Evolutionary conservation across 2,888 invertebrate genomes (phyloP).

Genomic region (Zaprionus lineosus): DNA sequence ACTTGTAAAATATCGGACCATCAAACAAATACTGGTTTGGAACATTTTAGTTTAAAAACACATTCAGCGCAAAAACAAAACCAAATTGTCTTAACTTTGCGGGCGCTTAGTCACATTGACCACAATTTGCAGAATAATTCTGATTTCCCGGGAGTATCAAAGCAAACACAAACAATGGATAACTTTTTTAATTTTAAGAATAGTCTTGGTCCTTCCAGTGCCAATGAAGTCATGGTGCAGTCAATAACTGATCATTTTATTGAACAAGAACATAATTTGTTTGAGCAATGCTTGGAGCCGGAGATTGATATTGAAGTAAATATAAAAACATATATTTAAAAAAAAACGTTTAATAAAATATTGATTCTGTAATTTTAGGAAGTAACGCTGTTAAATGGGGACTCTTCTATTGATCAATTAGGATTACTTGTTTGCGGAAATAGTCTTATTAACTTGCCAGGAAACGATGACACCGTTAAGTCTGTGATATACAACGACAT

Average conservation of each 20-base stretch:
- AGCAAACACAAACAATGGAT: constrained; percentile 84
- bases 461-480: constrained; percentile 30
- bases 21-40: too few species aligned
- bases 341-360: constrained; percentile 42
- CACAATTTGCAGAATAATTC: not conserved
- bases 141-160: constrained; percentile 32
- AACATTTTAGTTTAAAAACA: too few species aligned
- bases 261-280: constrained; percentile 83
- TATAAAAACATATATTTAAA: not conserved
- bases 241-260: constrained; percentile 75
- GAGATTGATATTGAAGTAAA: constrained; percentile 86
- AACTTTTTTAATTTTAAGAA: constrained; percentile 62
- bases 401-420: constrained; percentile 85
- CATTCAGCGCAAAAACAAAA: constrained; percentile 14
- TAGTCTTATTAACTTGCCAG: constrained; percentile 55
- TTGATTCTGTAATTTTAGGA: constrained; percentile 83
- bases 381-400: constrained; percentile 85
- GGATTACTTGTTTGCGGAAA: constrained; percentile 87
- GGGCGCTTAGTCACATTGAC: constrained; percentile 17
- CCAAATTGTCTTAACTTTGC: constrained; percentile 50
- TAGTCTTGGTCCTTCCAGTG: constrained; percentile 12
- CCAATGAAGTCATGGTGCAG: constrained; percentile 34
- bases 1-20: constrained; percentile 12
- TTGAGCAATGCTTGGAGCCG: constrained; percentile 84
- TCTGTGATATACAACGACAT: constrained; percentile 36